Evolutionary conservation across 2,113 vertebrate genomes (phyloP).

Genomic region (Cephalopterus ornatus): DNA sequence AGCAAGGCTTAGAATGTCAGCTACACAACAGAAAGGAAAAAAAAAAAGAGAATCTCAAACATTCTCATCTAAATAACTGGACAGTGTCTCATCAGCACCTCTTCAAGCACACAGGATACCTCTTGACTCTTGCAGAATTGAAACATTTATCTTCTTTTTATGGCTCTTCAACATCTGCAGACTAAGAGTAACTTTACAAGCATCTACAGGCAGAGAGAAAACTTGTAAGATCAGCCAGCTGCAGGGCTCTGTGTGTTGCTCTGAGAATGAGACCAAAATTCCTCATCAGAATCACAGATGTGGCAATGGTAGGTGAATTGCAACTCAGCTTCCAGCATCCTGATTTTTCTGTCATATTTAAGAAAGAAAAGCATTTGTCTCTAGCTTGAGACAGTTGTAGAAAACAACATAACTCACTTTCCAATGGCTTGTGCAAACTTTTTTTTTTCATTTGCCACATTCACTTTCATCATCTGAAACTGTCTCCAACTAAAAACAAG

Average conservation of each 20-base stretch:
- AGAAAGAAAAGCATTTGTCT: not conserved
- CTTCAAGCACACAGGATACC: not conserved
- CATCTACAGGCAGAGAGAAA: not conserved
- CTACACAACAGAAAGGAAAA: not conserved
- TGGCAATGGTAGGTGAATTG: not conserved
- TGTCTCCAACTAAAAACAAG: not conserved
- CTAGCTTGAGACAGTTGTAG: not conserved
- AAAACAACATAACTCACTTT: not conserved
- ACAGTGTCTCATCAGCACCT: not conserved
- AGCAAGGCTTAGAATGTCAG: not conserved
- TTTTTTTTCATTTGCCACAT: not conserved
- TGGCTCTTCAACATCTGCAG: not conserved
- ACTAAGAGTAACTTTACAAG: not conserved
- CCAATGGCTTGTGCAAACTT: not conserved
- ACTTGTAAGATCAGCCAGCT: not conserved
- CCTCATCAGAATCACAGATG: not conserved
- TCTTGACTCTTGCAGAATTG: not conserved
- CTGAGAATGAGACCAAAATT: not conserved
- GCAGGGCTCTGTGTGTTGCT: not conserved
- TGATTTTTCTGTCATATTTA: not conserved
- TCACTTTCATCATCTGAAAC: not conserved
- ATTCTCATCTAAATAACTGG: not conserved
- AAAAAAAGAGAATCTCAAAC: not conserved
- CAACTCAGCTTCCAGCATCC: not conserved
- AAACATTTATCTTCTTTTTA: not conserved